Conservation (phyloP, 2,797 vertebrate genomes). For the Silurus aristotelis region DNA sequence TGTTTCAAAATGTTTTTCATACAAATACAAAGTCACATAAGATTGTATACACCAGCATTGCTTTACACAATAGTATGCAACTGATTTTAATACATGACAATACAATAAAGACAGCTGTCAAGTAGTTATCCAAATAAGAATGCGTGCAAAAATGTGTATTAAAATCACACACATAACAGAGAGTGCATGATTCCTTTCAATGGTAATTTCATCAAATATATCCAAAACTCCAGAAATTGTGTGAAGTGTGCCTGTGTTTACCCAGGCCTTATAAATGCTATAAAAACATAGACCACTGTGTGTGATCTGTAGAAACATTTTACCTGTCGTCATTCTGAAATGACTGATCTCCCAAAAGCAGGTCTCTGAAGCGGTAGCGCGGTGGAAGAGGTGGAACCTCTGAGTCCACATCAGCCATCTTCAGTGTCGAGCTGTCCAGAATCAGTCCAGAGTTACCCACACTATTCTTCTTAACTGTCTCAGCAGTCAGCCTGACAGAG, state of each 20-base stretch:
- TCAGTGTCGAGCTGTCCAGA: constrained; percentile 82
- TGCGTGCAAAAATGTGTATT: neutral
- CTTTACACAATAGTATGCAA: neutral
- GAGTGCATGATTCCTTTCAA: neutral
- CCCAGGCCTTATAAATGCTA: neutral
- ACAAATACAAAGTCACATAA: neutral
- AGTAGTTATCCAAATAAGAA: neutral
- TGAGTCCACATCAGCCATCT: constrained; percentile 87
- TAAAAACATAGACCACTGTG: neutral
- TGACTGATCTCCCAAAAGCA: constrained; percentile 91
- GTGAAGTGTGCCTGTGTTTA: neutral
- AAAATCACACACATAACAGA: neutral
- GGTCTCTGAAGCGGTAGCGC: constrained; percentile 91
- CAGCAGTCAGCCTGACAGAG: constrained; percentile 62
- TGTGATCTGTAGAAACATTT: constrained; percentile 8
- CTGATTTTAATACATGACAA: neutral
- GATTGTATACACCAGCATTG: neutral
- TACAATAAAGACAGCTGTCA: neutral
- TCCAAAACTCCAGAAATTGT: neutral
- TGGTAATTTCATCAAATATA: neutral
- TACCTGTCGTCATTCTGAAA: constrained; percentile 95
- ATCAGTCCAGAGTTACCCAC: constrained; percentile 80
- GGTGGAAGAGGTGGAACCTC: constrained; percentile 91
- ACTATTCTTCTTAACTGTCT: constrained; percentile 72
- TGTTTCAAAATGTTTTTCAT: neutral